phyloP scores from a whole-genome alignment of 2,113 vertebrate species.

The Gorilla gorilla region DNA sequence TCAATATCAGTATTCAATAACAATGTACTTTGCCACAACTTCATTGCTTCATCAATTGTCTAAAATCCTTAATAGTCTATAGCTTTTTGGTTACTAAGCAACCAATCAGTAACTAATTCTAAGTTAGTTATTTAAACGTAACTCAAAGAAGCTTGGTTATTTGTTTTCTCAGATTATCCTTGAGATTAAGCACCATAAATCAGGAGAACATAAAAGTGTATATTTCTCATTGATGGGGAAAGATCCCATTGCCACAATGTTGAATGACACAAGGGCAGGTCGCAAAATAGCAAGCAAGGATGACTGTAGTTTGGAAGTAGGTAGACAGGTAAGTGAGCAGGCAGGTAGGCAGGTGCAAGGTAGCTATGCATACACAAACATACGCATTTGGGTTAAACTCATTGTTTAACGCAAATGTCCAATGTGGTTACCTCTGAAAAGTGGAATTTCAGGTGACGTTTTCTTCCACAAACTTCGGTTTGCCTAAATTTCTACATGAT shows the following conservation, averaged over 20 bases:
- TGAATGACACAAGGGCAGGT: background rate
- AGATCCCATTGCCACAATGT: background rate
- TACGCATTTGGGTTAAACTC: too few species aligned
- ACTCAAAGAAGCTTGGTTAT: background rate
- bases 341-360: background rate
- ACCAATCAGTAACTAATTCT: background rate
- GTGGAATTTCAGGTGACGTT: constrained; percentile 2
- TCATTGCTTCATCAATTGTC: background rate
- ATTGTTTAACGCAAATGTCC: background rate
- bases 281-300: background rate
- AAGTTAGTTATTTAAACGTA: background rate
- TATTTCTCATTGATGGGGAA: background rate
- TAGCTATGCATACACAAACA: too few species aligned
- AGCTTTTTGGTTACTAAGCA: background rate
- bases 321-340: background rate
- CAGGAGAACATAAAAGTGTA: background rate
- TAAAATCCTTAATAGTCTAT: background rate
- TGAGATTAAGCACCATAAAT: background rate
- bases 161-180: background rate
- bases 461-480: background rate
- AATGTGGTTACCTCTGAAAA: background rate
- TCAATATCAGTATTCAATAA: background rate
- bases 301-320: background rate
- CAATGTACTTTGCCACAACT: background rate
- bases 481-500: background rate